Conservation (phyloP, 2,797 vertebrate species). For the Sebastes iracundus region DNA sequence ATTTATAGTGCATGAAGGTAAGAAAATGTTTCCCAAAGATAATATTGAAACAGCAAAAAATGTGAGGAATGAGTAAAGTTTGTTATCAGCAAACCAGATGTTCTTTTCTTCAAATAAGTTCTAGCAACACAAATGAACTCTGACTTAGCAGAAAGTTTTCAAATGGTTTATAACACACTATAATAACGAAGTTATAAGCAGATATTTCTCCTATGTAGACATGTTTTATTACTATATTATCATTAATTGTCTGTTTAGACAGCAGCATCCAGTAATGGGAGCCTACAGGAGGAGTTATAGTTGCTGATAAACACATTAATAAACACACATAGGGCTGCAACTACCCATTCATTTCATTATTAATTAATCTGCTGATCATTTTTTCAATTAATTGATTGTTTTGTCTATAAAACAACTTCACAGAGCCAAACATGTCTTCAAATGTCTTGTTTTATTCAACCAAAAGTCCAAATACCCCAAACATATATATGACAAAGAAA, state of each 20-base stretch:
- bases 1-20: not conserved
- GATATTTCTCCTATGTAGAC: not conserved
- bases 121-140: not conserved
- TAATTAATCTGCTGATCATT: not conserved
- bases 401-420: not conserved
- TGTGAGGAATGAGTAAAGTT: not conserved
- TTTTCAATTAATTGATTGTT: not conserved
- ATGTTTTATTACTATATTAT: not conserved
- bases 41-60: not conserved
- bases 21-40: conserved; percentile 2
- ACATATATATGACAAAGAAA: not conserved
- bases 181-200: not conserved
- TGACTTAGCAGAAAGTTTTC: not conserved
- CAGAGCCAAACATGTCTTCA: not conserved
- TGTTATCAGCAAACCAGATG: not conserved
- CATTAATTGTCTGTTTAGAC: not conserved
- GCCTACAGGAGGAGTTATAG: not conserved
- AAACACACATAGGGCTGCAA: not conserved
- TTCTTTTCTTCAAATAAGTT: not conserved
- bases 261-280: too few relatives aligned
- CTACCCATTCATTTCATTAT: not conserved
- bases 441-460: not conserved
- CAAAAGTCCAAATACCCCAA: not conserved
- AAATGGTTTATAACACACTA: not conserved
- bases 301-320: not conserved